Base-by-base conservation (phyloP, 2,113 vertebrate genomes). In the Suncus etruscus region DNA sequence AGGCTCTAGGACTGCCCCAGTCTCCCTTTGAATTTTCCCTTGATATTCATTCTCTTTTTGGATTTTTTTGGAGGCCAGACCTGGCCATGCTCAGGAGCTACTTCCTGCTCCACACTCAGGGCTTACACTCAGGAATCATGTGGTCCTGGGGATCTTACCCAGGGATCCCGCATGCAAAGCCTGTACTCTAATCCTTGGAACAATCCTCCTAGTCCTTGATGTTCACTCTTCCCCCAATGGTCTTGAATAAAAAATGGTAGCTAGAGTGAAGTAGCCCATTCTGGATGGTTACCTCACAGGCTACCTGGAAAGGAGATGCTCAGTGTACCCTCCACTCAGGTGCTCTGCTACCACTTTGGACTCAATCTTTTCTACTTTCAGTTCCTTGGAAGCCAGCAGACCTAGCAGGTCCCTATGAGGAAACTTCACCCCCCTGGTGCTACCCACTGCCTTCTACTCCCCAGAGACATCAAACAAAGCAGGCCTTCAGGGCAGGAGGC, bases 381-480 rank as follows among this genome's bases (percentile, higher is more conserved):
- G 39, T 12, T 89, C 27, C 25, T 27, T 18, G 29, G 29, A 0
- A 73, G 65, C 39, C 63, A 7, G 4, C 20, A n/a, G 45, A 54
- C 79, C 90, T 45, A 47, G 79, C 75, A 82, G 68, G 63, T 47
- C 83, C 77, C 27, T 69, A 1, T 6, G n/a, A 82, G 77, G 76
- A 68, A 39, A 39, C 39, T 39, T 39, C 39, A 39, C 39, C 39
- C 58, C n/a, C 90, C 88, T 6, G 16, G 27, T 10, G 48, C 12
- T 45, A n/a, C 70, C 94, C 92, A 50, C 83, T 86, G 68, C 90
- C 94, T 93, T 58, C 78, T 22, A 7, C 84, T 89, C 83, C 85
- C 27, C 16, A 0, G 16, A 91, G 70, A 96, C 88, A 94, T 94
- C 94, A 95, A 96, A 94, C 73, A 48, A 68, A 32, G 54, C 47